Evolutionary conservation across 2,797 vertebrate genomes (phyloP).

Genomic region (Malacoraja senta): DNA sequence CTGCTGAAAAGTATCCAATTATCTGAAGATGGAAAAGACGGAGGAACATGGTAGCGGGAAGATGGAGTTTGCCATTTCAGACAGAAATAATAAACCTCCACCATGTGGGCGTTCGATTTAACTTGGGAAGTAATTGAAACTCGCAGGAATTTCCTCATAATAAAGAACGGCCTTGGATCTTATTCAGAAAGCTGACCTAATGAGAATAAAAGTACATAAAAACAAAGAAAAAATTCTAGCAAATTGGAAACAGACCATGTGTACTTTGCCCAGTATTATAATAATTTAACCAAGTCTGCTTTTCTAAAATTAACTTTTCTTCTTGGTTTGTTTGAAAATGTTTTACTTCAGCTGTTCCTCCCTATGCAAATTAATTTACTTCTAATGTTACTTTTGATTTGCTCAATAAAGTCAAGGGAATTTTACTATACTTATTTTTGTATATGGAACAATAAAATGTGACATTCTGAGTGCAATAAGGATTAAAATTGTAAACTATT

Average conservation of each 20-base stretch:
- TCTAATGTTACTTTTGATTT: not conserved
- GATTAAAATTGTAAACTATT: not conserved
- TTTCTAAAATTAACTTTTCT: not conserved
- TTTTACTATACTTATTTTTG: not conserved
- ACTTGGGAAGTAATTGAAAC: conserved; percentile 4
- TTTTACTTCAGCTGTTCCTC: not conserved
- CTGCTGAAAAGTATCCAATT: not conserved
- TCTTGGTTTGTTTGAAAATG: not conserved
- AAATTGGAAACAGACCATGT: conserved; percentile 23
- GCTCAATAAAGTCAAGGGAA: not conserved
- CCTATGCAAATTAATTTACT: not conserved
- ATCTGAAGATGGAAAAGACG: not conserved
- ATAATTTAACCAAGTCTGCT: not conserved
- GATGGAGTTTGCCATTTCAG: not conserved
- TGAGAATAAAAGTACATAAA: conserved; percentile 24
- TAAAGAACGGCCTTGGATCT: conserved; percentile 32
- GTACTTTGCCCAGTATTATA: not conserved
- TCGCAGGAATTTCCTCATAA: conserved; percentile 3
- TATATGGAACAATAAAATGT: not conserved
- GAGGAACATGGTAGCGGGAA: not conserved
- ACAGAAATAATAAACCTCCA: not conserved
- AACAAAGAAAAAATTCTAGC: not conserved
- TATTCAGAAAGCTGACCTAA: conserved; percentile 12
- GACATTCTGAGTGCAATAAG: not conserved
- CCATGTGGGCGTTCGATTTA: not conserved